Conservation (phyloP, 2,888 invertebrate species). For the Encarsia formosa region DNA sequence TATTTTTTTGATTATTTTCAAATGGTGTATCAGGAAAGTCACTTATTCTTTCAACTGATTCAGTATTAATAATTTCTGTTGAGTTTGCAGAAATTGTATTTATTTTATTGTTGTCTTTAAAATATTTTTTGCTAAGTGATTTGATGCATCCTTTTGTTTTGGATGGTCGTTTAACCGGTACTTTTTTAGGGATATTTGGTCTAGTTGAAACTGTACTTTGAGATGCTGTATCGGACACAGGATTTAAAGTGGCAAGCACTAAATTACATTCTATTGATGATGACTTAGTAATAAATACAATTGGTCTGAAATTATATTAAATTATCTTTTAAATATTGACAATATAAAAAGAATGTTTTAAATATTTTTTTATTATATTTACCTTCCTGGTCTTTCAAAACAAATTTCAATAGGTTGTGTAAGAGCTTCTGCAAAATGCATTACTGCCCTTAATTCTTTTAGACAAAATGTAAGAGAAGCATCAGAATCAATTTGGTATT, state of each 20-base stretch:
- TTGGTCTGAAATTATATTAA: conserved; percentile 56
- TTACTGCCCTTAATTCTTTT: conserved; percentile 76
- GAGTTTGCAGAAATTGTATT: conserved; percentile 2
- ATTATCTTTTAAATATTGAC: neutral
- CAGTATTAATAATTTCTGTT: conserved; percentile 1
- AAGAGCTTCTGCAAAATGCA: conserved; percentile 74
- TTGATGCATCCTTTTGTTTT: conserved; percentile 31
- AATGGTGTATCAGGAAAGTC: conserved; percentile 6
- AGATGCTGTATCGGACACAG: conserved; percentile 51
- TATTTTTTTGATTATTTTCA: conserved; percentile 1
- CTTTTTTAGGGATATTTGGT: conserved; percentile 16
- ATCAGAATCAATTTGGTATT: conserved; percentile 62
- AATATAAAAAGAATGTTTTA: conserved; percentile 9
- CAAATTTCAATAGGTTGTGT: conserved; percentile 65
- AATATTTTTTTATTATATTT: conserved; percentile 26
- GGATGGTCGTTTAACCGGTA: conserved; percentile 29
- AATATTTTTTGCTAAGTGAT: conserved; percentile 21
- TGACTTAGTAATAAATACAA: conserved; percentile 70
- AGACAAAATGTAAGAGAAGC: conserved; percentile 79
- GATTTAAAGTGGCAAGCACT: conserved; percentile 73
- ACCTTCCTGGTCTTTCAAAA: conserved; percentile 76
- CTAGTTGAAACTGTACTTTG: conserved; percentile 38
- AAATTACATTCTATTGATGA: conserved; percentile 74
- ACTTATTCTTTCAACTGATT: conserved; percentile 19
- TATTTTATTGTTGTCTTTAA: conserved; percentile 18